phyloP scores from a whole-genome alignment of 2,888 invertebrate genomes.

The Sclerodermus sp. region DNA sequence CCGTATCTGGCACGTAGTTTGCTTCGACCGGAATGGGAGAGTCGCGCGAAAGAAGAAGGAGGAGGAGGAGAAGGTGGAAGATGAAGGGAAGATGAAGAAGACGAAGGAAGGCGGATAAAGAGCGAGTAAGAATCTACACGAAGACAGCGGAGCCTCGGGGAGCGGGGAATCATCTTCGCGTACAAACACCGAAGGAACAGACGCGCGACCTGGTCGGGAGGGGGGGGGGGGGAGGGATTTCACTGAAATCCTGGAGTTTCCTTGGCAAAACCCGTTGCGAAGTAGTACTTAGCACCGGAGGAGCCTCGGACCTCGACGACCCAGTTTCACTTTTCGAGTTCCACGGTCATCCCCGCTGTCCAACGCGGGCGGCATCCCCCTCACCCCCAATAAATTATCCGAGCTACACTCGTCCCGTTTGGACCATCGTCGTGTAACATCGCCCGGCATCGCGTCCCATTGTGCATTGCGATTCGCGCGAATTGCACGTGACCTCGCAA shows the following conservation, averaged over 20 bases:
- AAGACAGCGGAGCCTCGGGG: neutral
- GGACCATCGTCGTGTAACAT: too few species aligned
- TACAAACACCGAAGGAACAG: too few species aligned
- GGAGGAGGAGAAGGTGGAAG: neutral
- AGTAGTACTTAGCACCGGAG: conserved; percentile 13
- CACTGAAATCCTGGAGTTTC: conserved; percentile 11
- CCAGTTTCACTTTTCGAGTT: conserved; percentile 14
- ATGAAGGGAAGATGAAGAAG: neutral
- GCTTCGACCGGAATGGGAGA: neutral
- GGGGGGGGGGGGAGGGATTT: conserved; percentile 8
- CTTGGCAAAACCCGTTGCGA: conserved; percentile 15
- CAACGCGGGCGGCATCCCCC: conserved; percentile 22
- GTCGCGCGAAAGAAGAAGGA: neutral
- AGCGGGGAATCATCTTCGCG: too few species aligned
- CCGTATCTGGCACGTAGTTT: neutral
- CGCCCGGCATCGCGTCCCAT: too few species aligned
- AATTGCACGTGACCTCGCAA: too few species aligned
- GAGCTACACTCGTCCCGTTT: neutral
- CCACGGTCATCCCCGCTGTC: conserved; percentile 6
- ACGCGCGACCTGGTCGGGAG: conserved; percentile 2
- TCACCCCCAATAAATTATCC: conserved; percentile 23
- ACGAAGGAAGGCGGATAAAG: neutral
- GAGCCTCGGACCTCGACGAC: conserved; percentile 14
- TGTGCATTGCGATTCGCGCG: too few species aligned
- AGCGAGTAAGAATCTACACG: neutral